Base-by-base conservation (phyloP, 2,888 invertebrate genomes). In the Galeopsomyia nigrocyanea region DNA sequence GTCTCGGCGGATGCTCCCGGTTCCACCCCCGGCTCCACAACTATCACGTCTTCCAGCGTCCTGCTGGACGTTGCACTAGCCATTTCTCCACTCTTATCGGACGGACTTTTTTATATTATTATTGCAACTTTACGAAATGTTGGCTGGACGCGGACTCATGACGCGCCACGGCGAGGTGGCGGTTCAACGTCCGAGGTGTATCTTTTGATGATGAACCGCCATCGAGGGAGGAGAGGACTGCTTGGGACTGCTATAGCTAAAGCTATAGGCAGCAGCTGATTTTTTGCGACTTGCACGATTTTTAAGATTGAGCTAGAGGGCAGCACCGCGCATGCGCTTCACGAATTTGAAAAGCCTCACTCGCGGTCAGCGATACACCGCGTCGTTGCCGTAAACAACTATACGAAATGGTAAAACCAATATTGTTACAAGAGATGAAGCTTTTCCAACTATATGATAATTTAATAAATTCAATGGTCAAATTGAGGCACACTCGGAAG, bases 1-100 rank as follows among this genome's bases (percentile, higher is more conserved):
- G 91, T 91, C 82, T 93, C 93, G 22, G 87, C 82, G 57, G 90
- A 89, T 64, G 90, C 90, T 26, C 91, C 91, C 19, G 91, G 91
- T 80, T 90, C 90, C 61, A 86, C 84, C 5, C 82, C 85, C 47
- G 76, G 64, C 56, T 76, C 76, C 1, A 74, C 67, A 26, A 26
- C 26, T 2, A 71, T 71, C 14, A 53, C 49, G 21, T 70, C 75
- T 58, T 75, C 75, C 26, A 17, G 10, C 7, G 47, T 19, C 61
- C 19, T 21, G n/a, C 14, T 51, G 39, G 62, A 57, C 46, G 49
- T 53, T 46, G 46, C 49, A 39, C 10, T 39, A 39, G 39, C 39
- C 39, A 53, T 21, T 17, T 6, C 17, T 53, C 10, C 13, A 53
- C 21, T 50, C 53, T 47, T 61, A 0, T 22, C 46, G 39, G 55